Conservation (phyloP, 2,113 vertebrate genomes). For the Grus americana region DNA sequence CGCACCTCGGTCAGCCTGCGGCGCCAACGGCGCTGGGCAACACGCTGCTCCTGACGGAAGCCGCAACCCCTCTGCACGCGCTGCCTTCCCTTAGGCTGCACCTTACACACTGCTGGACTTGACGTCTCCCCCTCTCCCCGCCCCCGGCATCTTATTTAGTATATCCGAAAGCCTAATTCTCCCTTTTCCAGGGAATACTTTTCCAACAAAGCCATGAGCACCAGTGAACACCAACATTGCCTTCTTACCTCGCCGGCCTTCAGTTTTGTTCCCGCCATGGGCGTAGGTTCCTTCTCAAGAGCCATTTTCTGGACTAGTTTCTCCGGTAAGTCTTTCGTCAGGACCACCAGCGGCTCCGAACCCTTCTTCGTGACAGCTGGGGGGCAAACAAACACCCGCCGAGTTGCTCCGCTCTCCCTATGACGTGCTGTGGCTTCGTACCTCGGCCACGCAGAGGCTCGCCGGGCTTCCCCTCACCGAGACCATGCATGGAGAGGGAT, state of each 20-base stretch:
- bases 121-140: no score
- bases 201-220: not conserved
- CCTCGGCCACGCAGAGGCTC: not conserved
- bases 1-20: fast-evolving
- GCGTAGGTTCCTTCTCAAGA: not conserved
- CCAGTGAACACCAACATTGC: not conserved
- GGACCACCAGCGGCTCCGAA: conserved; percentile 10
- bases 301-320: not conserved
- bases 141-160: fast-evolving
- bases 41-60: not conserved
- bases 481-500: fast-evolving
- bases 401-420: not conserved
- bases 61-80: fast-evolving
- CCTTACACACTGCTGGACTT: not conserved
- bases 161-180: not conserved
- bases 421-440: not conserved
- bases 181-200: not conserved
- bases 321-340: conserved; percentile 13
- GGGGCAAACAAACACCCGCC: not conserved
- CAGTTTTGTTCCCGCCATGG: not conserved
- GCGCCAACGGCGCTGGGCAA: no score
- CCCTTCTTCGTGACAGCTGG: not conserved
- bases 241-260: conserved; percentile 15
- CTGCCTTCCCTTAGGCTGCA: not conserved
- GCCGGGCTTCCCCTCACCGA: not conserved